Percentiles rank a stretch among this genome's conserved stretches.
Conservation (phyloP, 2,113 vertebrate species). For the Dromaius novaehollandiae region DNA sequence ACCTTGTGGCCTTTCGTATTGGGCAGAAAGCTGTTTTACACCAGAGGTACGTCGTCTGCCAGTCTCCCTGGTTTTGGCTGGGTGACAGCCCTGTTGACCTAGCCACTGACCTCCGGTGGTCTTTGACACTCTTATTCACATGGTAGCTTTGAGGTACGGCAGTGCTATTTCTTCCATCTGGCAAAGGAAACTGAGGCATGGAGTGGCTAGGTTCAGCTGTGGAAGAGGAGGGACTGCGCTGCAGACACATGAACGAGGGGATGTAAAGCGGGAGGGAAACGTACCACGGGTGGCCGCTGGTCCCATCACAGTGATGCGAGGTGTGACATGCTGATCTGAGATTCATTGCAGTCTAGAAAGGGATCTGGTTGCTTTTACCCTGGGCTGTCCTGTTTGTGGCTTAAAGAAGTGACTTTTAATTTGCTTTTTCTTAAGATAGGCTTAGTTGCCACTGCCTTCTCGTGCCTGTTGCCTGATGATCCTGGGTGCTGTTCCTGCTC, state of each 20-base stretch:
- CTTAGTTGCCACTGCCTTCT: not conserved
- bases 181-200: not conserved
- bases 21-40: not conserved
- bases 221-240: not conserved
- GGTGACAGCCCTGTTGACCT: not conserved
- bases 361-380: not conserved
- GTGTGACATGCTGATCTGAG: not conserved
- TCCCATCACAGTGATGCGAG: not conserved
- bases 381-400: not conserved
- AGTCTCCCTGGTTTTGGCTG: not conserved
- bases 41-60: not conserved
- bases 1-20: not conserved
- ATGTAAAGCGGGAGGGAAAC: not conserved
- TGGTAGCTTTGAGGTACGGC: not conserved
- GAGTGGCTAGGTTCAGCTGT: not conserved
- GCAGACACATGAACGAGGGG: not conserved
- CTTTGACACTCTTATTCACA: not conserved
- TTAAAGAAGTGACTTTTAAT: not conserved
- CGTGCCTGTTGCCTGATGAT: not conserved
- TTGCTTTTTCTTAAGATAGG: not conserved
- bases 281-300: not conserved
- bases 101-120: not conserved
- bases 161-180: accelerated
- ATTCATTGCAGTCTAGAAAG: not conserved
- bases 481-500: not conserved